Evolutionary conservation across 2,113 vertebrate genomes (phyloP), one percentile per base, ranked within the genome.

Genomic region (Paraplagusia blochii): DNA sequence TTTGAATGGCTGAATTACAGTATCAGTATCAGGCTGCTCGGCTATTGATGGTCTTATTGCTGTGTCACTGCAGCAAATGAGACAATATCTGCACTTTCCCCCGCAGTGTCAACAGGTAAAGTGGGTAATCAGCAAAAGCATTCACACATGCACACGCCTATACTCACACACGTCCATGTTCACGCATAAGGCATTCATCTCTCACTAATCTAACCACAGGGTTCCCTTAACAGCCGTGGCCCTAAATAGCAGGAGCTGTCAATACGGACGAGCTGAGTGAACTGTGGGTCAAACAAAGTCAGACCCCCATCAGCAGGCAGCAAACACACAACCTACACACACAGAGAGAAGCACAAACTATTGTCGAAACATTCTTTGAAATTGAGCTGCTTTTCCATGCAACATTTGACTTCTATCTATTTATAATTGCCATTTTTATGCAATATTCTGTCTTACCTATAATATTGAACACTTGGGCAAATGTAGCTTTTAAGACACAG

Each of bases 231-330:
- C 79, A 63, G 80, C 77, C 71, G 66, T 83, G 70, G 81, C 81
- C 81, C 72, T 62, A 83, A 77, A 84, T 87, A 87, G 85, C 81
- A 77, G 83, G 80, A 85, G 81, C 83, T 84, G 85, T 89, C 84
- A 87, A 87, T 84, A 85, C 63, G 77, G 87, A 87, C 84, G 81
- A 86, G 88, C 81, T 79, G 76, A 79, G 81, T 84, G 80, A 84
- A 87, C 82, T 69, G 76, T 47, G 71, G 81, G 74, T 79, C 81
- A 74, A 74, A 82, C 82, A 77, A 63, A 84, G 81, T 47, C 67
- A 79, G 80, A 79, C 71, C 69, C 69, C 62, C 58, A 42, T 61
- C 73, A 64, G 79, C 68, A 44, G 65, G 62, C 35, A 47, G 46
- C 50, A 46, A 33, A 38, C 15, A 29, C 17, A 45, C 70, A 63